These are phyloP conservation scores for Petrocephalus microphthalmus DNA, from an alignment of 2,113 vertebrate genomes.

Conservation along the genomic window DNA sequence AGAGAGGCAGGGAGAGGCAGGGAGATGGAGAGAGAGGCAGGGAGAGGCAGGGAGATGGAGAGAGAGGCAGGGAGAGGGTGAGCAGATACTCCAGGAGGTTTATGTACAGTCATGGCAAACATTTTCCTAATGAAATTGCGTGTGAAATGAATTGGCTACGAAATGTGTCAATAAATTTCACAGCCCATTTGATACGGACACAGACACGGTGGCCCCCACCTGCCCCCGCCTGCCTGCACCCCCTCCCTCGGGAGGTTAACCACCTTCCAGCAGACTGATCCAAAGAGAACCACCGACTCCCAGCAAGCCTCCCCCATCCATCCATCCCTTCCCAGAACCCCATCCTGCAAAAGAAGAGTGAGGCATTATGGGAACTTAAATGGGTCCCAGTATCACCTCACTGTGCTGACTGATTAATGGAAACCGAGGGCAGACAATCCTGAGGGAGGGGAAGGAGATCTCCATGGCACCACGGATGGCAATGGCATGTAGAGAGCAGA, in stretches of 20 bases:
- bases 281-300: neutral
- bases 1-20: neutral
- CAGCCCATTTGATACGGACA: conserved; percentile 3
- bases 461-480: neutral
- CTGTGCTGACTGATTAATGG: neutral
- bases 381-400: neutral
- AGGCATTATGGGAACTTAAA: neutral
- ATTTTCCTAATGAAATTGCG: neutral
- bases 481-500: neutral
- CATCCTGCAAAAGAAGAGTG: neutral
- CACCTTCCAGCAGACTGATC: neutral
- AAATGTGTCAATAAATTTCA: conserved; percentile 10
- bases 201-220: neutral
- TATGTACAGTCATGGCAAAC: neutral
- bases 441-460: neutral
- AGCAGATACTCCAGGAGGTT: neutral
- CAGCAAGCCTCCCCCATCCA: neutral
- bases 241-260: neutral
- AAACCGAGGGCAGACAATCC: neutral
- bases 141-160: conserved; percentile 3
- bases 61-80: neutral
- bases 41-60: neutral
- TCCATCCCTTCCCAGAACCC: neutral
- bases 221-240: neutral
- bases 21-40: neutral